Base-by-base conservation (phyloP, 2,113 vertebrate species). In the Antigone vipio region DNA sequence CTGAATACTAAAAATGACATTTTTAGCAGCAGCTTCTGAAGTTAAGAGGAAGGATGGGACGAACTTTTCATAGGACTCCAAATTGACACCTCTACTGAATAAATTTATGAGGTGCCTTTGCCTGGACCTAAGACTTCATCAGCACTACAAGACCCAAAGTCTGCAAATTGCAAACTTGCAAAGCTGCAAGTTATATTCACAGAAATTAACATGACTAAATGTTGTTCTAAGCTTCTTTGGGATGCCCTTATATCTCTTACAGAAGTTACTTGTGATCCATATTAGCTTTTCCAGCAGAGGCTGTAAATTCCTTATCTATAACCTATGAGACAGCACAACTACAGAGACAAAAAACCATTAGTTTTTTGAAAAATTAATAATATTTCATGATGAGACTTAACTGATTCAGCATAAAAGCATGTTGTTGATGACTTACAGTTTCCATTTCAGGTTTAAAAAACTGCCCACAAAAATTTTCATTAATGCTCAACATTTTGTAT, bases 1-100 rank as follows among this genome's bases (percentile, higher is more conserved):
- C 7, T 44, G 12, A 67, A 47, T 47, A 88, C 19, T 32, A 49
- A 82, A 87, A 75, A 58, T 42, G 0, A 34, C 6, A 14, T 38
- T 92, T 90, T 75, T 53, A 83, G 23, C 10, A 79, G 26, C 45
- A 78, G 0, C 7, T 72, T 67, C 53, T 83, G 29, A 85, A 3
- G 20, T 11, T 6, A 5, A 63, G 6, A 64, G 19, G 52, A 88
- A 75, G 76, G 5, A 26, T 47, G 18, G 35, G 11, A 60, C 50
- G 19, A 90, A n/a, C 12, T 42, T 14, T 40, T 69, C 9, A 6
- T 10, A 71, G 32, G 0, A 2, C 4, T 9, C n/a, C 6, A n/a
- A 69, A 77, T 1, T 42, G 45, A 62, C 3, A 44, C 16, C 3
- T 71, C 13, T 67, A 50, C 5, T 2, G 1, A 85, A 74, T 32